Conservation (phyloP, 37 sponge, comb jelly and placozoan genomes). For the Lycopodina hypogea region DNA sequence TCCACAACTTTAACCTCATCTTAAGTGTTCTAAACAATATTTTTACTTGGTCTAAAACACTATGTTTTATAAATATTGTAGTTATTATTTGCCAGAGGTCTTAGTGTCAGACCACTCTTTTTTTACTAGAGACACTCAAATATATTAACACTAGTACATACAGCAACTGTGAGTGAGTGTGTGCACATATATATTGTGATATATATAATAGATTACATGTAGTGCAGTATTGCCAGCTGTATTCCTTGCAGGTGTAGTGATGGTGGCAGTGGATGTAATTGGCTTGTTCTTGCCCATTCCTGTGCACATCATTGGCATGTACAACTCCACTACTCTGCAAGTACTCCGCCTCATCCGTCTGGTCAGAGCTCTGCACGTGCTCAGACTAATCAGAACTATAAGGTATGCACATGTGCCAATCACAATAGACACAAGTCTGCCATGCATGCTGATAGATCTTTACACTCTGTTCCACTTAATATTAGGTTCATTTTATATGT, state of each 20-base stretch:
- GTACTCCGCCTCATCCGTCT: slow-evolving; percentile 58
- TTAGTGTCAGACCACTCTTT: too few relatives aligned
- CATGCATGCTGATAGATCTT: not conserved
- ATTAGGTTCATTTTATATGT: too few relatives aligned
- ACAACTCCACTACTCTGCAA: slow-evolving; percentile 49
- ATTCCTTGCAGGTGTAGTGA: slow-evolving; percentile 31
- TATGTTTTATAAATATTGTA: too few relatives aligned
- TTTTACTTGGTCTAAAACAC: too few relatives aligned
- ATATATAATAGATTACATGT: too few relatives aligned
- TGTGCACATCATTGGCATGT: slow-evolving; percentile 46
- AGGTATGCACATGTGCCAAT: slow-evolving; percentile 13
- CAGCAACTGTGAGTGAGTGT: too few relatives aligned
- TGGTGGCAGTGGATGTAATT: slow-evolving; percentile 51
- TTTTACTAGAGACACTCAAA: too few relatives aligned
- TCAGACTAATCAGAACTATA: slow-evolving; percentile 72
- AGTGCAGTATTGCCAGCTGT: not conserved
- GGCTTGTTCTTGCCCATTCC: slow-evolving; percentile 66
- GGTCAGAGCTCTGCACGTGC: slow-evolving; percentile 70
- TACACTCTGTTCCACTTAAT: not conserved
- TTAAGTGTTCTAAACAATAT: too few relatives aligned
- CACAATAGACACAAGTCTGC: not conserved
- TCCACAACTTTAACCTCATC: too few relatives aligned
- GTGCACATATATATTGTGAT: too few relatives aligned
- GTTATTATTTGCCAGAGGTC: too few relatives aligned
- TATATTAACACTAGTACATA: too few relatives aligned